These are phyloP conservation scores for Ciconia nigra DNA, from an alignment of 2,797 vertebrate species.

Conservation along the genomic window DNA sequence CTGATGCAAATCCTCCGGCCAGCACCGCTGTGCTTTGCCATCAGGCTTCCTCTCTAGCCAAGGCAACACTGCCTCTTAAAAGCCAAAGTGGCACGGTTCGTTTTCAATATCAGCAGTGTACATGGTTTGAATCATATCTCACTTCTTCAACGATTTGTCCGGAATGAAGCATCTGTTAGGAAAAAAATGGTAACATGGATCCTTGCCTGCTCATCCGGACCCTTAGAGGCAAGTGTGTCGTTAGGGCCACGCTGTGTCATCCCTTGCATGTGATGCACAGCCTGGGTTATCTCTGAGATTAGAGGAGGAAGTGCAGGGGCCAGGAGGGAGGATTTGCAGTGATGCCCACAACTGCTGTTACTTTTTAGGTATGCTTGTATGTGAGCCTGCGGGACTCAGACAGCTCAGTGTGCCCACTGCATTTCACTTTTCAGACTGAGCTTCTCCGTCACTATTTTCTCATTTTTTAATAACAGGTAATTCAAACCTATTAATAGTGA, in stretches of 20 bases:
- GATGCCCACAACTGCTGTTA: not conserved
- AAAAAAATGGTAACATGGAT: not conserved
- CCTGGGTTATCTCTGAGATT: not conserved
- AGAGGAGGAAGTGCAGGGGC: not conserved
- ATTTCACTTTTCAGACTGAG: not conserved
- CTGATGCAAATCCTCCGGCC: not conserved
- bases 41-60: not conserved
- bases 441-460: not conserved
- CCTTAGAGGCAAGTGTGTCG: rapidly evolving
- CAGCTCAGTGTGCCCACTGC: rapidly evolving
- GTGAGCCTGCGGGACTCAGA: not conserved
- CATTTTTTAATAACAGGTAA: not conserved
- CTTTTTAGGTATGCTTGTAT: not conserved
- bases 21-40: not conserved
- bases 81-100: not conserved
- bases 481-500: not conserved
- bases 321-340: not conserved
- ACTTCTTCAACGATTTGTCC: not conserved
- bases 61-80: not conserved
- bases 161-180: not conserved
- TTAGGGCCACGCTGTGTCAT: not conserved
- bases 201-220: not conserved
- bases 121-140: not conserved
- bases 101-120: not conserved
- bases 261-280: not conserved